These are phyloP conservation scores for Hoplostethus mediterraneus DNA, from an alignment of 2,797 vertebrate genomes.

Conservation along the genomic window DNA sequence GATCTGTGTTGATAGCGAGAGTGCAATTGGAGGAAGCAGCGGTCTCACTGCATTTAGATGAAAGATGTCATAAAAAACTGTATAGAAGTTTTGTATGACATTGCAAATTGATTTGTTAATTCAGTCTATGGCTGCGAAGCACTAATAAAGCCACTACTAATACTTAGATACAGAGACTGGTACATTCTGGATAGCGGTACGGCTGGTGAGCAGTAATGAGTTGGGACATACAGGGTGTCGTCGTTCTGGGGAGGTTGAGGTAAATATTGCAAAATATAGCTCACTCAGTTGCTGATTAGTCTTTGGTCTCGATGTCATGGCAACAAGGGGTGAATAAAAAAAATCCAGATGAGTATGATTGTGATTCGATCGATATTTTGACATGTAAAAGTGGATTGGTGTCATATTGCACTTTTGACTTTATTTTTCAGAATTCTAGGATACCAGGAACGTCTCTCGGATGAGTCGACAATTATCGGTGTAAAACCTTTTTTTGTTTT, in stretches of 20 bases:
- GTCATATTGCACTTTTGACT: slow-evolving; percentile 69
- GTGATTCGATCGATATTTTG: slow-evolving; percentile 35
- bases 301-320: slow-evolving; percentile 79
- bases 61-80: neutral
- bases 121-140: slow-evolving; percentile 15
- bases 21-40: slow-evolving; percentile 6
- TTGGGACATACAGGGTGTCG: slow-evolving; percentile 18
- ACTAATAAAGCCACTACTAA: neutral
- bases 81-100: slow-evolving; percentile 8
- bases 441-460: slow-evolving; percentile 36
- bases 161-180: too few relatives aligned
- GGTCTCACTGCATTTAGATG: neutral
- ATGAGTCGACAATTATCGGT: slow-evolving; percentile 58
- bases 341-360: slow-evolving; percentile 28
- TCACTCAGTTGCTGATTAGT: slow-evolving; percentile 55
- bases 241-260: slow-evolving; percentile 33
- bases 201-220: slow-evolving; percentile 11
- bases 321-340: slow-evolving; percentile 23
- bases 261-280: slow-evolving; percentile 34
- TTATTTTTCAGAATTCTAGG: slow-evolving; percentile 60
- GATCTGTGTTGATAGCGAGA: slow-evolving; percentile 8
- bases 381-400: slow-evolving; percentile 49
- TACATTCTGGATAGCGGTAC: neutral
- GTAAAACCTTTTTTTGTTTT: slow-evolving; percentile 48
- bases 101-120: neutral